These are phyloP conservation scores for Ciconia nigra DNA, from an alignment of 2,797 vertebrate genomes.

Conservation along the genomic window DNA sequence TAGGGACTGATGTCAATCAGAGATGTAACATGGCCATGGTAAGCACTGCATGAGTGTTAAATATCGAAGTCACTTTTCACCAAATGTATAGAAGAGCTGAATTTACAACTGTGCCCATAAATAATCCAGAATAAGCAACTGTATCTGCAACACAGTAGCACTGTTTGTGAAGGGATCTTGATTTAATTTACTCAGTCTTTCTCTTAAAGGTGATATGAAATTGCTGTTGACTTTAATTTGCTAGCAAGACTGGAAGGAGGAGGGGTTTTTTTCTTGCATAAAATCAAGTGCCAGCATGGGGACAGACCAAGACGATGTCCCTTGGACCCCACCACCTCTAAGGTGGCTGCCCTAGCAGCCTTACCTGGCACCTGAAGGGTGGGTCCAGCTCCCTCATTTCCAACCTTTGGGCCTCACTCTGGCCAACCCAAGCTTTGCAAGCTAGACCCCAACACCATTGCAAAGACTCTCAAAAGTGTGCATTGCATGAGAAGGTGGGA, in stretches of 20 bases:
- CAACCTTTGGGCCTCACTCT: neutral
- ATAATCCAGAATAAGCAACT: neutral
- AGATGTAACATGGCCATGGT: constrained; percentile 94
- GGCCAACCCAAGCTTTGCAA: neutral
- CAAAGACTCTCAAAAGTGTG: neutral
- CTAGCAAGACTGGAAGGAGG: neutral
- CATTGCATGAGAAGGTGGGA: neutral
- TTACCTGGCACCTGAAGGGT: neutral
- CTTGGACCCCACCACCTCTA: neutral
- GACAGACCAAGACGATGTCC: neutral
- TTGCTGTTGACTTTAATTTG: neutral
- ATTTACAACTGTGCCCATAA: neutral
- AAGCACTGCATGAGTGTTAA: constrained; percentile 81
- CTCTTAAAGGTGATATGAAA: neutral
- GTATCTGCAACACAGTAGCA: neutral
- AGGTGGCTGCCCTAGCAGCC: neutral
- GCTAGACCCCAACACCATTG: neutral
- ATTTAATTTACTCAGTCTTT: neutral
- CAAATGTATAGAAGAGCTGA: neutral
- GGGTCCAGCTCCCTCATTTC: neutral
- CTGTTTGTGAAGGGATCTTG: neutral
- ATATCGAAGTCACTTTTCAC: constrained; percentile 31
- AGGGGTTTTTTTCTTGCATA: neutral
- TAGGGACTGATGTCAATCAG: constrained; percentile 98
- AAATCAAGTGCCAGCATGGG: neutral